Evolutionary conservation across 1,140 invertebrate genomes (phyloP), one percentile per base, ranked within the genome.

Genomic region (Drosophila gunungcola): DNA sequence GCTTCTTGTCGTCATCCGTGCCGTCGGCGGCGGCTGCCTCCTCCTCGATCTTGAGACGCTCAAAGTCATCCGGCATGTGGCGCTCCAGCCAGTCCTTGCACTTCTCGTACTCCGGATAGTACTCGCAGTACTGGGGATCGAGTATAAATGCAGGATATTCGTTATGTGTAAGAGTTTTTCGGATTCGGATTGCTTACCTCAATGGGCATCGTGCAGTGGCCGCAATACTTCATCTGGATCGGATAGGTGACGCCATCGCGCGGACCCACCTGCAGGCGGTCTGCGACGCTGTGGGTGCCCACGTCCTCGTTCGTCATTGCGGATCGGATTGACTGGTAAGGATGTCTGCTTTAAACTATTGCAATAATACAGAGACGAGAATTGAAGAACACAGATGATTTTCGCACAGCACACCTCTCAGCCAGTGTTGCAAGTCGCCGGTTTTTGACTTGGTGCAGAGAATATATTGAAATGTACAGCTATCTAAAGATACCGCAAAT

Each of bases 81-180:
- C 97, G 96, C 92, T 99, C 97, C 46, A 99, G 92, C 99, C 99
- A 99, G 85, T 97, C 95, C 92, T 98, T 98, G 92, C 98, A 99
- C 93, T 98, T 98, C 64, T 99, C 98, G 93, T 98, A 98, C 91
- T 98, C 97, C 41, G 98, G 98, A 93, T 98, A 98, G 93, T 98
- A 99, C 94, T 99, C 98, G 92, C 98, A 99, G 92, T 99, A 99
- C 96, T 98, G 58, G 7, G 43, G 41, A 52, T 12, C 9, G 13
- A 12, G n/a, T 39, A 5, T n/a, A 38, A 21, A 21, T 3, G 7
- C 29, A 32, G 5, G 6, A 32, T 32, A 32, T 32, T 32, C 13
- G 10, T 57, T 42, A 43, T 68, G 2, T 7, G 21, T 4, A 32
- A 3, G 4, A n/a, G 11, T 9, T 10, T 11, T 32, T 58, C 16